These are phyloP conservation scores for Magallana gigas DNA, from an alignment of 1,140 invertebrate species.

Conservation along the genomic window DNA sequence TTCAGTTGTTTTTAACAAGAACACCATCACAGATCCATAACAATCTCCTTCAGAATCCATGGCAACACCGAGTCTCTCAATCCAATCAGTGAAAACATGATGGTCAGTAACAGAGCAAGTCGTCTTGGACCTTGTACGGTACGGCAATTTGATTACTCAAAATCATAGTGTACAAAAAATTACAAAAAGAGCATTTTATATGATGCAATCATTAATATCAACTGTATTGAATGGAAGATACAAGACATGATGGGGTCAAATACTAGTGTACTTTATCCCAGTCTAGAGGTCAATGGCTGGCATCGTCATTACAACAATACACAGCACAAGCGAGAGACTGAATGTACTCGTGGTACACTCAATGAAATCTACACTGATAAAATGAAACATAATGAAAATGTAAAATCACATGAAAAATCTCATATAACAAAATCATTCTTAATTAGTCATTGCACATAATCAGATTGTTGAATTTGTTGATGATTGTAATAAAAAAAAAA, in stretches of 20 bases:
- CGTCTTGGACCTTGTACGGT: no score
- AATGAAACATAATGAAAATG: background rate
- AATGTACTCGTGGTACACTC: background rate
- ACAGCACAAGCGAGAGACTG: background rate
- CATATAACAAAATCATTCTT: background rate
- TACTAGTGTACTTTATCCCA: background rate
- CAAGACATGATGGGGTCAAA: background rate
- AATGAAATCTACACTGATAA: slow-evolving; percentile 3
- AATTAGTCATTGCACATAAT: slow-evolving; percentile 29
- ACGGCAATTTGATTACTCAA: no score
- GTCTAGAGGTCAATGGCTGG: slow-evolving; percentile 8
- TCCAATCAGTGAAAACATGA: no score
- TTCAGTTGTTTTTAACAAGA: background rate
- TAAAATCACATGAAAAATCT: background rate
- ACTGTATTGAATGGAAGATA: slow-evolving; percentile 12
- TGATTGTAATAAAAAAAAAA: background rate
- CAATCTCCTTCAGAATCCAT: background rate
- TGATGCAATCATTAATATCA: background rate
- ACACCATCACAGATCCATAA: background rate
- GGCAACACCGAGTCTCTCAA: background rate
- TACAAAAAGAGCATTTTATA: background rate
- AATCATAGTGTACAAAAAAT: no score
- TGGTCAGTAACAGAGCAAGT: no score
- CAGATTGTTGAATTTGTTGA: slow-evolving; percentile 16
- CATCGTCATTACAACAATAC: background rate